Conservation (phyloP, 2,888 invertebrate species). For the Phorcus lineatus region DNA sequence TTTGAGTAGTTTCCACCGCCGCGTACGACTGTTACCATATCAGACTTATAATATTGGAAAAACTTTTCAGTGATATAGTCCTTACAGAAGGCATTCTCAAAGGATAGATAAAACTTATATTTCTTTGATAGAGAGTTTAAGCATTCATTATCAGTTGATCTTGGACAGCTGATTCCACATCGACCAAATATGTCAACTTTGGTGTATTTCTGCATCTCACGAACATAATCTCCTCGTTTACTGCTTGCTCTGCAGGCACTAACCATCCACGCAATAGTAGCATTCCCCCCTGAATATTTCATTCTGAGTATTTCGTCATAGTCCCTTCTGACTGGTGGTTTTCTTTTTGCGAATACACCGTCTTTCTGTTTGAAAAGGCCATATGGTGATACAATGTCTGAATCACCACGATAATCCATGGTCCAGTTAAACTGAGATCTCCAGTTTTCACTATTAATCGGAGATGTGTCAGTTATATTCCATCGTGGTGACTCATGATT, state of each 20-base stretch:
- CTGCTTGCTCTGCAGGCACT: background rate
- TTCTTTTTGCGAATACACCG: background rate
- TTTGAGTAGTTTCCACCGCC: constrained; percentile 1
- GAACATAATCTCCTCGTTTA: background rate
- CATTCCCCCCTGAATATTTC: background rate
- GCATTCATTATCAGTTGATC: background rate
- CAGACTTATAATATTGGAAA: background rate
- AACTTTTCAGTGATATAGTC: constrained; percentile 23
- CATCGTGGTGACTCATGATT: background rate
- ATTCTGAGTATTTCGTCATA: background rate
- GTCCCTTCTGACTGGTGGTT: background rate
- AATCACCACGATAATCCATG: background rate
- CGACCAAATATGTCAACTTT: background rate
- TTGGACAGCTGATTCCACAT: background rate
- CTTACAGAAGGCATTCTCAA: constrained; percentile 17
- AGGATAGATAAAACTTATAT: constrained; percentile 20
- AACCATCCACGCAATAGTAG: background rate
- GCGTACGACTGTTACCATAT: background rate
- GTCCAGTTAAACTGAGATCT: background rate
- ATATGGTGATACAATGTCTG: background rate
- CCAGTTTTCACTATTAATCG: background rate
- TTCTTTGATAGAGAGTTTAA: background rate
- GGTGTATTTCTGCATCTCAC: background rate
- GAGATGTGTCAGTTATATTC: background rate
- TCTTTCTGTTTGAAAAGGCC: background rate